Evolutionary conservation across 2,888 invertebrate genomes (phyloP).

Genomic region (Pyrrhia umbra): DNA sequence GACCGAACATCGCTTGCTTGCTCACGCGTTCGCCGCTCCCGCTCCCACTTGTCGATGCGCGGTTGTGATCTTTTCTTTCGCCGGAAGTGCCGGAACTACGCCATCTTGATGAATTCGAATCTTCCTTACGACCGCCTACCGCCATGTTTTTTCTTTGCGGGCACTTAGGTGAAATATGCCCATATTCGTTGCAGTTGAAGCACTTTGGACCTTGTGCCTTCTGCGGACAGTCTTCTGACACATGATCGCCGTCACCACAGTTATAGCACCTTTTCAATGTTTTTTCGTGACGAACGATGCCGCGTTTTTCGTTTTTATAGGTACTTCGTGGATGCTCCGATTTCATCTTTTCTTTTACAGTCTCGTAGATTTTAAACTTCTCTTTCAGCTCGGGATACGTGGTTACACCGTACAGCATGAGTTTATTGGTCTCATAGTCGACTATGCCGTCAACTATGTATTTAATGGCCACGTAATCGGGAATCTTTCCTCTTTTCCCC

Average conservation of each 20-base stretch:
- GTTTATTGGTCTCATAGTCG: conserved; percentile 46
- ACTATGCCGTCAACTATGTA: conserved; percentile 61
- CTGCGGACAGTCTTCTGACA: conserved; percentile 1
- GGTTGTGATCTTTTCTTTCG: too few relatives aligned
- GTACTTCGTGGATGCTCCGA: too few relatives aligned
- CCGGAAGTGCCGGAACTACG: too few relatives aligned
- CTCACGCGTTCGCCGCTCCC: too few relatives aligned
- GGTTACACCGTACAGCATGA: conserved; percentile 52
- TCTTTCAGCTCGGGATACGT: conserved; percentile 45
- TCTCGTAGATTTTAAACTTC: conserved; percentile 50
- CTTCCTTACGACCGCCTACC: too few relatives aligned
- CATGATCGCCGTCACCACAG: conserved; percentile 8
- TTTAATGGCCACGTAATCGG: conserved; percentile 57
- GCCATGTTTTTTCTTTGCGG: too few relatives aligned
- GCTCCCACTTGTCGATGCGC: too few relatives aligned
- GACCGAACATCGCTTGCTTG: too few relatives aligned
- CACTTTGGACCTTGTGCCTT: conserved; percentile 14
- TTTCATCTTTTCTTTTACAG: conserved; percentile 23
- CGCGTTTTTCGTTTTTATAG: too few relatives aligned
- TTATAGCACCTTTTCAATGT: too few relatives aligned
- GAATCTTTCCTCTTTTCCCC: conserved; percentile 44
- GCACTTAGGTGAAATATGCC: conserved; percentile 12
- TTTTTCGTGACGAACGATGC: too few relatives aligned
- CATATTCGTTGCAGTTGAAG: conserved; percentile 18
- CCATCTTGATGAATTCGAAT: too few relatives aligned